phyloP scores from a whole-genome alignment of 2,113 vertebrate species.

The Melanotaenia duboulayi region DNA sequence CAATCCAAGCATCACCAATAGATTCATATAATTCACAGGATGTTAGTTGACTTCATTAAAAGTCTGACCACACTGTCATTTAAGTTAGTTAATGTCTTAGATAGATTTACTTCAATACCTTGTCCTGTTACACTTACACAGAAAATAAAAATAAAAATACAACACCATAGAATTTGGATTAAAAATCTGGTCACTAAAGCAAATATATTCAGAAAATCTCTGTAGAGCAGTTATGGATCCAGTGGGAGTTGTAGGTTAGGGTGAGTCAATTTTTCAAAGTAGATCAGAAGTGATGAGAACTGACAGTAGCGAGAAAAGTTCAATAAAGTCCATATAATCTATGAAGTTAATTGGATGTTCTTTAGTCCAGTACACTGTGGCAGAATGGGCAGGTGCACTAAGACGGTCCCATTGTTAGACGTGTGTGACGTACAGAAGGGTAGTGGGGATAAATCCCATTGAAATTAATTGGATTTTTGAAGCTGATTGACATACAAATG shows the following conservation, averaged over 20 bases:
- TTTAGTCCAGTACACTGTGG: constrained; percentile 23
- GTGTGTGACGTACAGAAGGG: constrained; percentile 52
- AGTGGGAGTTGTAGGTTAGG: constrained; percentile 6
- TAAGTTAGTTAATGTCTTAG: constrained; percentile 2
- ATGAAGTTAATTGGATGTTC: constrained; percentile 66
- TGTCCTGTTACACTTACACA: constrained; percentile 12
- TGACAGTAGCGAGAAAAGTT: constrained; percentile 46
- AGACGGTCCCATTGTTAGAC: constrained; percentile 67
- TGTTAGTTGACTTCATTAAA: not conserved
- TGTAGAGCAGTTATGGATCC: constrained; percentile 11
- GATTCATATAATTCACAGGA: no score
- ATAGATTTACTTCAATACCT: constrained; percentile 2
- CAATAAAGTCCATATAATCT: constrained; percentile 58
- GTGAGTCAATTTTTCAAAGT: constrained; percentile 49
- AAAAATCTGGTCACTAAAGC: constrained; percentile 22
- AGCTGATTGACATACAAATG: constrained; percentile 54
- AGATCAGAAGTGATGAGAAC: constrained; percentile 48
- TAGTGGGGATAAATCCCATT: constrained; percentile 59
- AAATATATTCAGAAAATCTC: constrained; percentile 22
- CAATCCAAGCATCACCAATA: not conserved
- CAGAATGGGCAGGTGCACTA: constrained; percentile 52
- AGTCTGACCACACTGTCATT: no score
- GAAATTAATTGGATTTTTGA: constrained; percentile 68
- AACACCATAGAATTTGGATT: not conserved
- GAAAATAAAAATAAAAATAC: no score